A percentile compares a stretch with the other conserved stretches of the same genome.
Evolutionary conservation across 2,797 vertebrate genomes (phyloP).

Genomic region (Melanotaenia parkinsoni): DNA sequence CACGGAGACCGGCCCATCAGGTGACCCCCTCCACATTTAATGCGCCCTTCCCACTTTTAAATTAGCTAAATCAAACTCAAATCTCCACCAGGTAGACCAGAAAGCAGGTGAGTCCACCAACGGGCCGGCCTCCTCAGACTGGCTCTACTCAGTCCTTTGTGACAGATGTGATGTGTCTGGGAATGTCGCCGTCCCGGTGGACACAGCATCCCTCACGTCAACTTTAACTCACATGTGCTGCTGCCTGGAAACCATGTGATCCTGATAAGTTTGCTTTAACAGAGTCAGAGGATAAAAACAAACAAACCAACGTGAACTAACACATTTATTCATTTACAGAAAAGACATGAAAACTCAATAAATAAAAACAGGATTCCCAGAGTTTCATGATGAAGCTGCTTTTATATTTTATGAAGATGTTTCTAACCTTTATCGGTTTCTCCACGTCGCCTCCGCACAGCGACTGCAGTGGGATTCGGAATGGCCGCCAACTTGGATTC

Average conservation of each 20-base stretch:
- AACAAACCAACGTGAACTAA: constrained; percentile 30
- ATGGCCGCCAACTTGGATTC: constrained; percentile 93
- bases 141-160: constrained; percentile 41
- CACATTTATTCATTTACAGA: constrained; percentile 37
- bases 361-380: too few relatives aligned
- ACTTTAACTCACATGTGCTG: constrained; percentile 72
- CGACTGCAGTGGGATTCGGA: constrained; percentile 90
- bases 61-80: neutral
- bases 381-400: too few relatives aligned
- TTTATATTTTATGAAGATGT: too few relatives aligned
- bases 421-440: constrained; percentile 90
- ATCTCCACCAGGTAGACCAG: too few relatives aligned
- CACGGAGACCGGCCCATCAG: constrained; percentile 34
- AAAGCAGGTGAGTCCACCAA: constrained; percentile 36
- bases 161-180: constrained; percentile 40
- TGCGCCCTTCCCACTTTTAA: neutral
- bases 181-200: constrained; percentile 31
- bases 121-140: constrained; percentile 4
- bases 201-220: constrained; percentile 50
- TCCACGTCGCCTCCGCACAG: constrained; percentile 94
- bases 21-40: constrained; percentile 2
- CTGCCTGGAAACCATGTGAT: constrained; percentile 60
- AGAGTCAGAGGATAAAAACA: constrained; percentile 59
- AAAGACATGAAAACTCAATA: too few relatives aligned
- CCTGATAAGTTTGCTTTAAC: constrained; percentile 67